A percentile compares a stretch with the other conserved stretches of the same genome.
These are phyloP conservation scores for Chironomus riparius DNA, from an alignment of 2,888 invertebrate species.

Conservation along the genomic window DNA sequence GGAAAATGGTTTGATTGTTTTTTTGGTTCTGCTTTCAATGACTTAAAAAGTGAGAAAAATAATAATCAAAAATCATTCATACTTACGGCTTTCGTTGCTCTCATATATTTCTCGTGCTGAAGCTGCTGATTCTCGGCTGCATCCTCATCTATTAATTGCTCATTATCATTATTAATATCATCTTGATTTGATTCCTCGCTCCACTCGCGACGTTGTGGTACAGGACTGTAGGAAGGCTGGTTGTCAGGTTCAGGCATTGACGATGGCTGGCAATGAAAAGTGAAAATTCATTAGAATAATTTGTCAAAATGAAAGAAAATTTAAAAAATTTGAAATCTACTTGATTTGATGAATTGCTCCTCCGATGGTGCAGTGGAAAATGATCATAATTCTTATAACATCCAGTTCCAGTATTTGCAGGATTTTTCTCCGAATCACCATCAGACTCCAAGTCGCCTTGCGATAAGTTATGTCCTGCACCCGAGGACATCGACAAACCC, in stretches of 20 bases:
- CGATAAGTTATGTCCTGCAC: conserved; percentile 81
- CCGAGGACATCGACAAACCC: conserved; percentile 37
- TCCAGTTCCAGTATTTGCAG: conserved; percentile 62
- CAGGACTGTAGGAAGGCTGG: conserved; percentile 41
- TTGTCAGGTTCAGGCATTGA: conserved; percentile 40
- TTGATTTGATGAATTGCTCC: conserved; percentile 9
- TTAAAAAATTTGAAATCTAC: not conserved
- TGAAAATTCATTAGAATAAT: not conserved
- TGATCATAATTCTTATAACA: conserved; percentile 75
- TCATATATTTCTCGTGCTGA: conserved; percentile 1
- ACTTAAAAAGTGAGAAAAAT: not conserved
- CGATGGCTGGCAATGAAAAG: conserved; percentile 28
- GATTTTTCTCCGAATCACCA: conserved; percentile 53
- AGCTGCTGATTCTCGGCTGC: not conserved
- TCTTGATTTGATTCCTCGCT: conserved; percentile 31
- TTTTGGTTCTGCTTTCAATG: not conserved
- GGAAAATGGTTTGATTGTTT: no score
- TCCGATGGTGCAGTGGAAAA: conserved; percentile 30
- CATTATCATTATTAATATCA: conserved; percentile 7
- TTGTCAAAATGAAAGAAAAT: not conserved
- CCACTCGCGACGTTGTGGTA: conserved; percentile 35
- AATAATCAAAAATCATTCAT: not conserved
- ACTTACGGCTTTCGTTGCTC: conserved; percentile 24
- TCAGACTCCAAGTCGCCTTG: conserved; percentile 78
- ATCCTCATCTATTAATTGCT: conserved; percentile 7